phyloP scores from a whole-genome alignment of 1,140 invertebrate genomes.

The Hesperophylax magnus region DNA sequence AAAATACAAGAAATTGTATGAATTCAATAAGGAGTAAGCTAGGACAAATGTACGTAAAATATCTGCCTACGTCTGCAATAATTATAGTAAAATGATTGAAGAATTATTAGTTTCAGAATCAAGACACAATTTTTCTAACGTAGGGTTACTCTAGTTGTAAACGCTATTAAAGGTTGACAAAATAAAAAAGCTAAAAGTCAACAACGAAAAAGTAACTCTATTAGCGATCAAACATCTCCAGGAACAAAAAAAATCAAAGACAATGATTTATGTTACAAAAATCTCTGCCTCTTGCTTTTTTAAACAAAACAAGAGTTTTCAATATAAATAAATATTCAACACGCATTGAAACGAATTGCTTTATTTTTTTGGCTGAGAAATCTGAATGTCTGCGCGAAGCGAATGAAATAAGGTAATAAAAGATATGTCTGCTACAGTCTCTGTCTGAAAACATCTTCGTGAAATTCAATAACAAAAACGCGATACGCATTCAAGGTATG shows the following conservation, averaged over 20 bases:
- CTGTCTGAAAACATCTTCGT: too few relatives aligned
- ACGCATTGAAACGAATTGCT: conserved; percentile 11
- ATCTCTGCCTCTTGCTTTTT: conserved; percentile 13
- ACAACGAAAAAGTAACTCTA: conserved; percentile 10
- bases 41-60: too few relatives aligned
- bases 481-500: too few relatives aligned
- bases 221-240: conserved; percentile 31
- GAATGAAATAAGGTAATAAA: conserved; percentile 1
- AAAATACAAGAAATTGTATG: too few relatives aligned
- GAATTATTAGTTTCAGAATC: too few relatives aligned
- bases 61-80: too few relatives aligned
- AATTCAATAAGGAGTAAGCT: too few relatives aligned
- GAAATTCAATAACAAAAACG: too few relatives aligned
- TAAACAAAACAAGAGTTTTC: conserved; percentile 36
- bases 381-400: conserved; percentile 6
- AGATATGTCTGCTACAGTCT: neutral
- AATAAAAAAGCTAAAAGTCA: neutral
- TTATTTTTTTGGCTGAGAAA: conserved; percentile 21
- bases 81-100: too few relatives aligned
- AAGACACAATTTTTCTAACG: too few relatives aligned
- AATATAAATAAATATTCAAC: conserved; percentile 44
- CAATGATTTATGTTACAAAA: conserved; percentile 31
- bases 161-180: conserved; percentile 5
- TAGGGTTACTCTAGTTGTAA: neutral
- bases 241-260: conserved; percentile 27